Evolutionary conservation across 2,797 vertebrate genomes (phyloP), one percentile per base, ranked within the genome.

Genomic region (Pangasius djambal): DNA sequence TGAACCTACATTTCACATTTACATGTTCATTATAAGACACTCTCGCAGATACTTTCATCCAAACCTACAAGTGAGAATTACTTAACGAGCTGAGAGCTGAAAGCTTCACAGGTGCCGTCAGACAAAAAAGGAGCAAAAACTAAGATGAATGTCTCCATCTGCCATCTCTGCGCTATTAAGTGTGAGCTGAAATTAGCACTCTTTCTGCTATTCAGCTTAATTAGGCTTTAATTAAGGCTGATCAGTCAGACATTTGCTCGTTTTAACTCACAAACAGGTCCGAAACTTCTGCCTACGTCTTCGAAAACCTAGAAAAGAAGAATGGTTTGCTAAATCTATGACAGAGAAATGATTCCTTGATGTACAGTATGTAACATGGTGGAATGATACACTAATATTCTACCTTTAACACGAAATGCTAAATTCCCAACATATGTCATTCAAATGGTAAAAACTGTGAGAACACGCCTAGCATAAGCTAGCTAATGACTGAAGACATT

Each of bases 151-250:
- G 57, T 37, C 7, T 61, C 10, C 8, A 6, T 67, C 20, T 67
- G 65, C 55, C 52, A 22, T 25, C 20, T 34, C 20, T 12, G 75
- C 28, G 44, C 2, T 50, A 34, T 77, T 12, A 50, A 31, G 28
- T 28, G 2, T 55, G 50, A 57, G 77, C 2, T 79, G 52, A 84
- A 69, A 84, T 84, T 50, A 70, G 63, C 48, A 13, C 83, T 70
- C 40, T 52, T 7, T 18, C 10, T 20, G 44, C 81, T 50, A 8
- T 52, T 50, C n/a, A 59, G 8, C 16, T 55, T 34, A 52, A 55
- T 34, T 79, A 34, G 69, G 72, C 57, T 82, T 61, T 61, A 82
- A 65, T 69, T 57, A 87, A 82, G 4, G 22, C 44, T 55, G 48
- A 65, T 69, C 61, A 37, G 52, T 77, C 31, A 10, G 22, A 70